Conservation (phyloP, 2,888 invertebrate genomes). For the Eupithecia subfuscata region DNA sequence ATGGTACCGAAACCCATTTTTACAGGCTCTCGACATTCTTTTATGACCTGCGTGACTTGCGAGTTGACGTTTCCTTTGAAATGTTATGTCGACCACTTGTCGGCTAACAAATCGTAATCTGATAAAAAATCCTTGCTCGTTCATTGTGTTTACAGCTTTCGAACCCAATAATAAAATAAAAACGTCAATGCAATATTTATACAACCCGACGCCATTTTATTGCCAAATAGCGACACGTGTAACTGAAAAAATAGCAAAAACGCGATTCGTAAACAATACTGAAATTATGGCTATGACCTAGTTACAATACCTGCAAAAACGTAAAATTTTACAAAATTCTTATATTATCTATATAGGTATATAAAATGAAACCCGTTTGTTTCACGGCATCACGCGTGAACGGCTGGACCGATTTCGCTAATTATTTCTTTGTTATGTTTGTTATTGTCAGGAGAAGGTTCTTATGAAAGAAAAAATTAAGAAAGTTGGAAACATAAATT, state of each 20-base stretch:
- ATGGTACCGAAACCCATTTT: background rate
- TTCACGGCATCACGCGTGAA: too few species aligned
- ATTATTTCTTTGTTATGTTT: too few species aligned
- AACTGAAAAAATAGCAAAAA: background rate
- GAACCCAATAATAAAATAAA: background rate
- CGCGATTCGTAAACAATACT: background rate
- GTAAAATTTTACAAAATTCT: too few species aligned
- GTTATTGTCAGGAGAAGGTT: too few species aligned
- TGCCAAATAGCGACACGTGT: background rate
- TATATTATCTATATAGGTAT: too few species aligned
- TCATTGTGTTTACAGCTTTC: background rate
- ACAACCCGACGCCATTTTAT: background rate
- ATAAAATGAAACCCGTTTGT: too few species aligned
- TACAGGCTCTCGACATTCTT: background rate
- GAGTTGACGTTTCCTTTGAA: background rate
- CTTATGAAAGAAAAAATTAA: too few species aligned
- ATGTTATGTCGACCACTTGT: background rate
- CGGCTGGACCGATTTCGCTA: too few species aligned
- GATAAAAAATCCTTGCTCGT: background rate
- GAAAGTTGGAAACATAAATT: too few species aligned
- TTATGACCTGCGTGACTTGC: slow-evolving; percentile 1
- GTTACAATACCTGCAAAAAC: background rate
- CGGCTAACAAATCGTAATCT: background rate
- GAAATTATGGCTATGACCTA: background rate
- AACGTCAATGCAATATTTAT: background rate